These are phyloP conservation scores for Danio choprae DNA, from an alignment of 2,797 vertebrate genomes.

Conservation along the genomic window DNA sequence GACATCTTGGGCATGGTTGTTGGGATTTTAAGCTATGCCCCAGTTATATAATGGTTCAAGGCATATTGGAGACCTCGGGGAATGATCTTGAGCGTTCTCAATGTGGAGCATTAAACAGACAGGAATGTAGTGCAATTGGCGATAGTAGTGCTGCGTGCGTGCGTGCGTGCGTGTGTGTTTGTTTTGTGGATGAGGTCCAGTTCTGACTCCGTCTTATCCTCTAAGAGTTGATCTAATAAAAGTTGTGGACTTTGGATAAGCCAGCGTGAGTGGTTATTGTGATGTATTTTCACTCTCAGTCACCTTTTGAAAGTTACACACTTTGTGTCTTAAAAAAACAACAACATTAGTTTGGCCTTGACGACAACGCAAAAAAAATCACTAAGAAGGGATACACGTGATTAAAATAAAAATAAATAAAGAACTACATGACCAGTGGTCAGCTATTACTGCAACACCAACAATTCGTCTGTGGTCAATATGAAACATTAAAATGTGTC, in stretches of 20 bases:
- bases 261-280: conserved; percentile 4
- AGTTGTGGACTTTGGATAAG: conserved; percentile 40
- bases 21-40: background rate
- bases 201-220: background rate
- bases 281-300: background rate
- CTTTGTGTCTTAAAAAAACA: background rate
- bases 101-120: background rate
- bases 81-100: background rate
- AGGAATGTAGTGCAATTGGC: background rate
- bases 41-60: background rate
- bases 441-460: background rate
- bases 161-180: conserved; percentile 33
- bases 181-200: conserved; percentile 30
- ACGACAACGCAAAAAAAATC: background rate
- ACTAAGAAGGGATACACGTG: background rate
- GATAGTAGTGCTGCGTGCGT: conserved; percentile 8
- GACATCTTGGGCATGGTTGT: background rate
- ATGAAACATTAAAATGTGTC: conserved; percentile 32
- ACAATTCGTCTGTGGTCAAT: conserved; percentile 8
- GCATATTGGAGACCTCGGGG: background rate
- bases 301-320: background rate
- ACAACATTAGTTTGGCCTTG: background rate
- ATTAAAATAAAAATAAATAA: background rate
- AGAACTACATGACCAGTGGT: conserved; percentile 5
- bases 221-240: conserved; percentile 45